Base-by-base conservation (phyloP, 2,797 vertebrate genomes). In the Neostethus bicornis region DNA sequence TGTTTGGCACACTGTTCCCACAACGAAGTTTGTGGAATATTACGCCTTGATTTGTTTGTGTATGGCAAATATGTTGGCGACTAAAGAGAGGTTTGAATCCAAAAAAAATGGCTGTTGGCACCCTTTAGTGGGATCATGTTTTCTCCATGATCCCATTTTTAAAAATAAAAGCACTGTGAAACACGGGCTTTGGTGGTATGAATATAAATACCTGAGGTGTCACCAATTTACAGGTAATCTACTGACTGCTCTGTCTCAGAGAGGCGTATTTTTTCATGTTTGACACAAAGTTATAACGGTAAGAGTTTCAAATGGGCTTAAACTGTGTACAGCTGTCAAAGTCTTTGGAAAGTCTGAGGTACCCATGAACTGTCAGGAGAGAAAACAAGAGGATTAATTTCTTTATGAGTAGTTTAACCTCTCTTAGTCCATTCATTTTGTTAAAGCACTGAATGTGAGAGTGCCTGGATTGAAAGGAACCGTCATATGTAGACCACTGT, bases 401-500 rank as follows among this genome's bases (percentile, higher is more conserved):
- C 71, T 73, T 86, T 87, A 87, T 85, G 80, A 86, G 87, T 76
- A 74, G 55, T 83, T 77, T 85, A 71, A 81, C 81, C 80, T 84
- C 78, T 81, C 80, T 81, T 80, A 71, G 82, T 87, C 81, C 60
- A 73, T 88, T 86, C 74, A 80, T 86, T 84, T 79, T 82, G 84
- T 80, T 78, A 75, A 80, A 77, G 67, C 61, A 53, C 53, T 43
- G 73, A 75, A 76, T 82, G 72, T 51, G 48, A 94, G 92, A 90
- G 93, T 87, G 85, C 80, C 82, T 88, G 92, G 95, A 95, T 91
- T 94, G 94, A 94, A 93, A 95, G 93, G 92, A 93, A 87, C 90
- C 90, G 90, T 93, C 93, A 91, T 94, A 93, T 94, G 93, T 94
- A 94, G 93, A 90, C 91, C 92, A 91, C 92, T 98, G 96, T 98